Percentiles rank a stretch among this genome's conserved stretches.
phyloP scores from a whole-genome alignment of 2,113 vertebrate species.

The Malurus melanocephalus region DNA sequence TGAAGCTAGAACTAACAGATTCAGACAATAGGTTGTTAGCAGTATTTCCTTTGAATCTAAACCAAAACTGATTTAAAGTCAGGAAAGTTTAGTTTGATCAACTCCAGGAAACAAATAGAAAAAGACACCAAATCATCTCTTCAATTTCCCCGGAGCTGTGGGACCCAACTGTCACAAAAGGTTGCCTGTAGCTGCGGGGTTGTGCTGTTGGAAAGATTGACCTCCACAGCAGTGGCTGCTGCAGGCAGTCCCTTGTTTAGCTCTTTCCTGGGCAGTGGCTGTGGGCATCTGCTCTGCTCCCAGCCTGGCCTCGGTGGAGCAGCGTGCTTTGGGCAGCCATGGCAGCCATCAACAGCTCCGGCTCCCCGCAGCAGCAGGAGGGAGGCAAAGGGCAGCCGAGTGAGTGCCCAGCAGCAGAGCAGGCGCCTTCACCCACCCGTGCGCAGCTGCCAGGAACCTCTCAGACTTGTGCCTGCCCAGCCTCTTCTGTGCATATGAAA shows the following conservation, averaged over 20 bases:
- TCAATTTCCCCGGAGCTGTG: slow-evolving; percentile 1
- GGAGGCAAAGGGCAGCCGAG: neutral
- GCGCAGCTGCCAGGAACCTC: neutral
- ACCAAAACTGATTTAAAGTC: slow-evolving; percentile 12
- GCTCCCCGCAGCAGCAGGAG: neutral
- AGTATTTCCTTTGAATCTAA: neutral
- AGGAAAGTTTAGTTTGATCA: slow-evolving; percentile 14
- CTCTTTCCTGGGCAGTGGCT: neutral
- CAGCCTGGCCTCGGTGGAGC: neutral
- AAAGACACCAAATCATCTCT: slow-evolving; percentile 28
- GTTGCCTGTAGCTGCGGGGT: neutral
- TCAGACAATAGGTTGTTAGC: neutral
- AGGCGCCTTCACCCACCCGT: neutral
- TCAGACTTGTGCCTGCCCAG: neutral
- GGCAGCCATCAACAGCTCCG: fast-evolving
- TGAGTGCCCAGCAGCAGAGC: neutral
- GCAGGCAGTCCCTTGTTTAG: neutral
- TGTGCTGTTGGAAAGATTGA: neutral
- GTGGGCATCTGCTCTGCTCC: neutral
- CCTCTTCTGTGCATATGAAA: neutral
- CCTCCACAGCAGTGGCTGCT: neutral
- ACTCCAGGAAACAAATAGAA: slow-evolving; percentile 13
- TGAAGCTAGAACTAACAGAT: neutral
- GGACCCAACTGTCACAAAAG: slow-evolving; percentile 22
- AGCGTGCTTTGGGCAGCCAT: neutral